Percentiles rank a stretch among this genome's conserved stretches.
Evolutionary conservation across 2,797 vertebrate genomes (phyloP).

Genomic region (Rhodeus uyekii): DNA sequence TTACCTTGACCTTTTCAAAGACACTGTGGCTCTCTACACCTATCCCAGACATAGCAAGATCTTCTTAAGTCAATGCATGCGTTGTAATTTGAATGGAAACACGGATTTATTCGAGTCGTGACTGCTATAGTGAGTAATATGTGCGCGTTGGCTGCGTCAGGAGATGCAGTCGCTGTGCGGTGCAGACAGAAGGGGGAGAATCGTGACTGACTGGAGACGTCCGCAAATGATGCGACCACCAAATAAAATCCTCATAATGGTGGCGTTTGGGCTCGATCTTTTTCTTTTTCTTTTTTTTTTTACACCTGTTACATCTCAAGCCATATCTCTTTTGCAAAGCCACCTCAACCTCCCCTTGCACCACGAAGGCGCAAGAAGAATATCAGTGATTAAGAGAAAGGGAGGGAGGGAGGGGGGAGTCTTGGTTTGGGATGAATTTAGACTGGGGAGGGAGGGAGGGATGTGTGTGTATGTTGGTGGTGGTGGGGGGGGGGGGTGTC

Average conservation of each 20-base stretch:
- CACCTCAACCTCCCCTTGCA: conserved; percentile 74
- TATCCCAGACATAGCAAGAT: conserved; percentile 74
- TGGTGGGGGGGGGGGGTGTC: conserved; percentile 72
- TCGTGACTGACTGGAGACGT: conserved; percentile 97
- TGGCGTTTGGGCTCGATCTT: conserved; percentile 72
- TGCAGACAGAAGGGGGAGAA: conserved; percentile 92
- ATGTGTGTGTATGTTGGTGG: conserved; percentile 24
- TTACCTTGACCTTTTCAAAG: conserved; percentile 68
- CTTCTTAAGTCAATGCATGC: conserved; percentile 85
- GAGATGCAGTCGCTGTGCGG: conserved; percentile 94
- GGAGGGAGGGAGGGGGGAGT: conserved; percentile 43
- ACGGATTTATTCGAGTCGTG: conserved; percentile 94
- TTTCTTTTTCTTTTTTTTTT: conserved; percentile 21
- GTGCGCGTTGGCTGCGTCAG: conserved; percentile 95
- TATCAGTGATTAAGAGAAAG: conserved; percentile 65
- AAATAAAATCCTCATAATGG: conserved; percentile 81
- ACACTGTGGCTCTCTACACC: conserved; percentile 67
- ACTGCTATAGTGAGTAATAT: conserved; percentile 98
- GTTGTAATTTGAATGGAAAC: conserved; percentile 88
- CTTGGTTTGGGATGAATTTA: conserved; percentile 61
- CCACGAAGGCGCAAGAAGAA: conserved; percentile 76
- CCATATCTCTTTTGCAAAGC: conserved; percentile 53
- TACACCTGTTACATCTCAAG: conserved; percentile 66
- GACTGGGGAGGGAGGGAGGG: conserved; percentile 67
- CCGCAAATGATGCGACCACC: conserved; percentile 85